Conservation (phyloP, 2,888 invertebrate species). For the Drosophila diplacantha region DNA sequence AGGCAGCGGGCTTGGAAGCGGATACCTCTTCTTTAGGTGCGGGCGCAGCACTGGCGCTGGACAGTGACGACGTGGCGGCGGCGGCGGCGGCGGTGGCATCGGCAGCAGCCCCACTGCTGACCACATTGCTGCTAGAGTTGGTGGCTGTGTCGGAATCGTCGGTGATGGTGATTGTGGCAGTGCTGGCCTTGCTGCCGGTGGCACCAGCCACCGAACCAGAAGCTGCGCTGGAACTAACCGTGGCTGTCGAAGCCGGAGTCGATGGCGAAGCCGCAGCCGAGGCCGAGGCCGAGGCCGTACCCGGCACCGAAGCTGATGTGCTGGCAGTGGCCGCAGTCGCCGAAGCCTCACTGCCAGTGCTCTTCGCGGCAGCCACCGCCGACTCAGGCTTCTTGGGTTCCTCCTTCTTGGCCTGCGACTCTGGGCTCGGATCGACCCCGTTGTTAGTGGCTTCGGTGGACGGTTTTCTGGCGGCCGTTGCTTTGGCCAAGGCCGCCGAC, state of each 20-base stretch:
- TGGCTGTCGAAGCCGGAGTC: background rate
- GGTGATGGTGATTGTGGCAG: conserved; percentile 69
- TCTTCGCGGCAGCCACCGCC: conserved; percentile 12
- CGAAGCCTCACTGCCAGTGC: conserved; percentile 2
- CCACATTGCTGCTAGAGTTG: conserved; percentile 51
- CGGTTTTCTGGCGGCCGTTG: conserved; percentile 24
- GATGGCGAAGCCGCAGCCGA: background rate
- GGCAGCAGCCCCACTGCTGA: conserved; percentile 25
- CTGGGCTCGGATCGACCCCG: conserved; percentile 24
- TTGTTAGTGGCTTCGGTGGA: conserved; percentile 22
- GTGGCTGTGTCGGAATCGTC: conserved; percentile 77
- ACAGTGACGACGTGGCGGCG: conserved; percentile 24
- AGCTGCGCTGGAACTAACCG: conserved; percentile 8
- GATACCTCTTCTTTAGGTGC: conserved; percentile 38
- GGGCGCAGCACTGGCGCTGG: conserved; percentile 27
- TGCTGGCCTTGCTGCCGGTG: conserved; percentile 20
- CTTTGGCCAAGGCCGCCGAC: background rate
- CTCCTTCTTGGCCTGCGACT: conserved; percentile 48
- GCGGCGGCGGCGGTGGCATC: conserved; percentile 18
- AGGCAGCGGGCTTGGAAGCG: conserved; percentile 36
- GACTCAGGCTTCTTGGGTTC: conserved; percentile 52
- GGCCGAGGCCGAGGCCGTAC: background rate
- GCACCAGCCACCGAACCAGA: background rate
- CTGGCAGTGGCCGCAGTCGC: conserved; percentile 1
- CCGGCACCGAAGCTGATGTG: background rate